Base-by-base conservation (phyloP, 2,797 vertebrate species). In the Sphenopsis melanotis region DNA sequence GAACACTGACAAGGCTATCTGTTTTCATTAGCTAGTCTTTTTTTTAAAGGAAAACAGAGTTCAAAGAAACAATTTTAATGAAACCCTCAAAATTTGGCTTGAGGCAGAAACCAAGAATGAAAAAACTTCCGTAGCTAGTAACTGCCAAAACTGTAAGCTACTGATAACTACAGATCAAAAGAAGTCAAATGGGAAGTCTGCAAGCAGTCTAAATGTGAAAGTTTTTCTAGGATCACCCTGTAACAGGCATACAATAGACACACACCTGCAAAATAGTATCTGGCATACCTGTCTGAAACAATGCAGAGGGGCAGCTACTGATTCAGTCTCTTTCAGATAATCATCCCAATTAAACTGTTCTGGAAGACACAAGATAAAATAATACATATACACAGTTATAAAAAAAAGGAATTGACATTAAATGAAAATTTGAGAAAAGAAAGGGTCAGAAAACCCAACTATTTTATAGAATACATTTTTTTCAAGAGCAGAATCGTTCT, bases 341-440 rank as follows among this genome's bases (percentile, higher is more conserved):
- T 98, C 98, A 80, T 99, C 99, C 99, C 99, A 99, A 78, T 97
- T 98, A 97, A 99, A 99, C 41, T 98, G 91, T 88, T 99, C 99
- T 98, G 92, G 83, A 96, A 95, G 55, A 96, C 72, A 96, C 7
- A 96, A 94, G 44, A 94, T 6, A 84, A 95, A 96, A 94, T 59
- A 86, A 83, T 9, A 95, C 39, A 88, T 16, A 42, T 8, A 65
- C 26, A 70, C 29, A 83, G 11, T 42, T 91, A 91, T 84, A 76
- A 83, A 56, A 57, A 56, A 89, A 93, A 74, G 20, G 15, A 87
- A 65, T 11, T 83, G 57, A 41, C 68, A 52, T 81, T 66, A 88
- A 64, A 68, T 49, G 3, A 11, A 21, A 11, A 44, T 12, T 2
- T 53, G 44, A 50, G 29, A 49, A 66, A 89, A 83, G 11, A 71